Conservation (phyloP, 2,113 vertebrate species). For the Psittacula cyanocephala region DNA sequence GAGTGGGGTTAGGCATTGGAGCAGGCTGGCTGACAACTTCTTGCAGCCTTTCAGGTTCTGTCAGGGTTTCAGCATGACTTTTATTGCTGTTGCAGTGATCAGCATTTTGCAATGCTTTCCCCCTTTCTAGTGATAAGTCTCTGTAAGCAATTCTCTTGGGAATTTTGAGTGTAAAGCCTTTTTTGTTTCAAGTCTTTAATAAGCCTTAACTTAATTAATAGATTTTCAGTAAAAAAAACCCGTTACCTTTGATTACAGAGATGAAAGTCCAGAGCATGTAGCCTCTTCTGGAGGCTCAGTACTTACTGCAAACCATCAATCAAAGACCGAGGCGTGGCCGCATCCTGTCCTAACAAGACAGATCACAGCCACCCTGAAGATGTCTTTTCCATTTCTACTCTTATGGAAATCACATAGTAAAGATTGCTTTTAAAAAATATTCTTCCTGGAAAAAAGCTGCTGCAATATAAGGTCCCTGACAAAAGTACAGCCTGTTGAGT, state of each 20-base stretch:
- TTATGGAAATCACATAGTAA: neutral
- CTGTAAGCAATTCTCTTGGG: neutral
- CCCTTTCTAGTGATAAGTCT: neutral
- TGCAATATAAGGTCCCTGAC: neutral
- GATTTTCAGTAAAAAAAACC: neutral
- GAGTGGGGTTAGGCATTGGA: neutral
- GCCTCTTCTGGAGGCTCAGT: neutral
- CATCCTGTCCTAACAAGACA: neutral
- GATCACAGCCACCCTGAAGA: neutral
- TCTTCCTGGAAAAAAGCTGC: neutral
- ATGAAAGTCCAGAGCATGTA: slow-evolving; percentile 8
- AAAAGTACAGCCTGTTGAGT: neutral
- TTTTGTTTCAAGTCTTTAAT: neutral
- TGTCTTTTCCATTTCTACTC: neutral
- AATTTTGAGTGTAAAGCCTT: neutral
- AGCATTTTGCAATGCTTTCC: neutral
- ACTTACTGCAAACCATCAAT: neutral
- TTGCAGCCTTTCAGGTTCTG: neutral
- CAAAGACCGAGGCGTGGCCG: neutral
- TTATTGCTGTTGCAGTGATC: neutral
- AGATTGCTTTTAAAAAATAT: neutral
- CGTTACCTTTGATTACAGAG: slow-evolving; percentile 7
- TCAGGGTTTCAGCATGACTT: neutral
- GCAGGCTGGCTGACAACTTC: neutral
- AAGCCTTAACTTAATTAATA: slow-evolving; percentile 12